Conservation (phyloP, 2,113 vertebrate genomes). For the Urocynchramus pylzowi region DNA sequence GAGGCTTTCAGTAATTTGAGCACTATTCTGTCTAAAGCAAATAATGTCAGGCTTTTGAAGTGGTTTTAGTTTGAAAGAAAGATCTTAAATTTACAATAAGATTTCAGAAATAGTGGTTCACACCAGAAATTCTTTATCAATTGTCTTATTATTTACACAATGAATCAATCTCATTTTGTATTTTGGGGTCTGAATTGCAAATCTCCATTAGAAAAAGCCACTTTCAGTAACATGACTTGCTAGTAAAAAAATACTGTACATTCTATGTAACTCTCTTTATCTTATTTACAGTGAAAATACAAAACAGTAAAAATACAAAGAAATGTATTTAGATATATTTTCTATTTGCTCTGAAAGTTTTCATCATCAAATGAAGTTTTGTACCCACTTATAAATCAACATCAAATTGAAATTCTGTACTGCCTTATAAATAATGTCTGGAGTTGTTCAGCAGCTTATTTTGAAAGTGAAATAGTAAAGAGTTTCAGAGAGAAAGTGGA, state of each 20-base stretch:
- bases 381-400: not conserved
- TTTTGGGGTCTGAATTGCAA: not conserved
- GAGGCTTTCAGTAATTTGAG: not conserved
- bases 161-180: not conserved
- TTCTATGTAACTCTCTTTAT: not conserved
- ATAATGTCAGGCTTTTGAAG: not conserved
- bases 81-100: not conserved
- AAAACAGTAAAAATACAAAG: not conserved
- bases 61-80: not conserved
- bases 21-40: not conserved
- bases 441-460: not conserved
- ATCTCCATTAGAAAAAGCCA: not conserved
- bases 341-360: not conserved
- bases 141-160: not conserved
- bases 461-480: not conserved
- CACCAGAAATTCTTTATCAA: not conserved
- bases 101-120: not conserved
- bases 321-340: not conserved
- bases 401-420: not conserved
- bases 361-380: not conserved
- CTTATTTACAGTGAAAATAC: not conserved
- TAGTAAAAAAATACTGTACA: not conserved
- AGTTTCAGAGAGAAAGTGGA: not conserved
- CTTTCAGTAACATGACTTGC: not conserved
- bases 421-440: not conserved